These are phyloP conservation scores for Neosilurus hyrtlii DNA, from an alignment of 2,797 vertebrate genomes.

Conservation along the genomic window DNA sequence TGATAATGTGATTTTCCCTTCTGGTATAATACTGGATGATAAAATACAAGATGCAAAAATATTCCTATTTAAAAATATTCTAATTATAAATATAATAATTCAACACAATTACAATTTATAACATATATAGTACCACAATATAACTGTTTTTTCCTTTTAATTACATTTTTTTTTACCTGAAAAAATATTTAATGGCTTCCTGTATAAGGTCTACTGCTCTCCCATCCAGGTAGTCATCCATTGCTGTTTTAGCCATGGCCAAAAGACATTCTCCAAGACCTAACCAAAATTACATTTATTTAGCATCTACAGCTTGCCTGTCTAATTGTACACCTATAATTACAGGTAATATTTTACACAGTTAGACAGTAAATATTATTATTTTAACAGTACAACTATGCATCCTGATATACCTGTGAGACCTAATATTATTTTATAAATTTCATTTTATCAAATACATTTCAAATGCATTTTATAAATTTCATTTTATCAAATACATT, in stretches of 20 bases:
- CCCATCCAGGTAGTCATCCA: conserved; percentile 86
- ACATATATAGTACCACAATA: no score
- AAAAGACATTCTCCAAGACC: conserved; percentile 92
- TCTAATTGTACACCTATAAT: neutral
- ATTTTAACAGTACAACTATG: no score
- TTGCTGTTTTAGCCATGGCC: conserved; percentile 80
- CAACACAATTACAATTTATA: no score
- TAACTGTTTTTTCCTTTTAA: no score
- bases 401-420: no score
- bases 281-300: conserved; percentile 57
- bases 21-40: neutral
- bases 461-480: neutral
- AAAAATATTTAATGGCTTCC: conserved; percentile 84
- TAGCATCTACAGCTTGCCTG: neutral
- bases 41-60: neutral
- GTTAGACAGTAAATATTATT: no score
- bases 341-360: neutral
- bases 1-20: neutral
- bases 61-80: neutral
- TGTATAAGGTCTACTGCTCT: conserved; percentile 85
- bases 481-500: neutral
- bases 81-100: no score
- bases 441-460: neutral
- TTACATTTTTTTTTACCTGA: conserved; percentile 76
- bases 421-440: no score